Conservation (phyloP, 1,140 invertebrate species). For the Drosophila prosaltans region DNA sequence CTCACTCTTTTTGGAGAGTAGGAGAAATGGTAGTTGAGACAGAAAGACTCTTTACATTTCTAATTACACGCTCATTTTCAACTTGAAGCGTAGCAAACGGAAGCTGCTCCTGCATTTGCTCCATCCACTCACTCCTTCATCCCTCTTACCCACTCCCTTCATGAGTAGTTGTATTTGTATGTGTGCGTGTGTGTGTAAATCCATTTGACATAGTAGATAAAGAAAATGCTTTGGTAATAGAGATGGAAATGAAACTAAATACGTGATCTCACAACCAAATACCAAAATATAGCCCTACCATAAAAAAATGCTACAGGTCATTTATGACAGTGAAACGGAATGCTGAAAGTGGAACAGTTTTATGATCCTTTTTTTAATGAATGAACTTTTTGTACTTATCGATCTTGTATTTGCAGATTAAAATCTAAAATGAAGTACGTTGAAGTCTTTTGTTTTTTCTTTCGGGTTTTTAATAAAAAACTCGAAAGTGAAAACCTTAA, state of each 20-base stretch:
- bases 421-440: too few relatives aligned
- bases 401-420: too few relatives aligned
- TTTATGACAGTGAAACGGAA: neutral
- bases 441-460: too few relatives aligned
- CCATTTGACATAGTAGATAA: neutral
- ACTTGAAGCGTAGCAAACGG: slow-evolving; percentile 59
- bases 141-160: neutral
- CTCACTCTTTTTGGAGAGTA: slow-evolving; percentile 20
- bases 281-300: too few relatives aligned
- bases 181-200: neutral
- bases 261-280: neutral
- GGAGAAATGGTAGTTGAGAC: slow-evolving; percentile 10
- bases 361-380: too few relatives aligned
- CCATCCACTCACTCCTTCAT: neutral
- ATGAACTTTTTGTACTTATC: too few relatives aligned
- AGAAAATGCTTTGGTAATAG: neutral
- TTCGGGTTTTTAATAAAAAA: too few relatives aligned
- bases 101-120: slow-evolving; percentile 25
- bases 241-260: neutral
- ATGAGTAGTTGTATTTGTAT: neutral
- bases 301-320: neutral
- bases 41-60: slow-evolving; percentile 59
- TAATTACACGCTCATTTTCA: slow-evolving; percentile 72
- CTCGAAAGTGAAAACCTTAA: too few relatives aligned
- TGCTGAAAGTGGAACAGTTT: too few relatives aligned